Evolutionary conservation across 2,888 invertebrate species (phyloP).

Genomic region (Emmelina monodactyla): DNA sequence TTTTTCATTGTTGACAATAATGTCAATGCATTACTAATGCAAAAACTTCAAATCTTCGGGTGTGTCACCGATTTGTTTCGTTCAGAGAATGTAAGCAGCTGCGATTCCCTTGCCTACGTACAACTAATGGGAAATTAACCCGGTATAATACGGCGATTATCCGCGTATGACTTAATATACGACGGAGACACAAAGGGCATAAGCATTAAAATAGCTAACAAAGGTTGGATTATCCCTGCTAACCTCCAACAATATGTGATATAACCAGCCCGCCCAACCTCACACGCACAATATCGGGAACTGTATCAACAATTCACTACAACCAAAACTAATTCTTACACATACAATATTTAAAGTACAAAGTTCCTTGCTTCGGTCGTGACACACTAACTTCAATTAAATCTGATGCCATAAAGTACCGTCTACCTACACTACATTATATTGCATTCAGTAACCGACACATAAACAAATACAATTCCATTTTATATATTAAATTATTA

Average conservation of each 20-base stretch:
- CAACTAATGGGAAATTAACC: conserved; percentile 58
- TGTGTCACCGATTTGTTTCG: conserved; percentile 31
- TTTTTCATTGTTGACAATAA: conserved; percentile 8
- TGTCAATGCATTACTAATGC: conserved; percentile 8
- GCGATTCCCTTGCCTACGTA: conserved; percentile 37
- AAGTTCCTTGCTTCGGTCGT: neutral
- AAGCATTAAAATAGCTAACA: conserved; percentile 64
- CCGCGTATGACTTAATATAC: conserved; percentile 63
- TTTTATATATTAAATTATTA: too few species aligned
- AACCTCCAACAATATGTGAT: conserved; percentile 39
- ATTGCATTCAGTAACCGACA: too few species aligned
- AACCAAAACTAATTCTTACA: neutral
- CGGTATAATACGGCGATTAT: conserved; percentile 60
- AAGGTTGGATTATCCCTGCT: conserved; percentile 52
- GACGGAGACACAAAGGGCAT: conserved; percentile 50
- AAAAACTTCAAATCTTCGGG: conserved; percentile 9
- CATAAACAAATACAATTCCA: too few species aligned
- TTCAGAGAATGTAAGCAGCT: conserved; percentile 45
- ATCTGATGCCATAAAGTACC: too few species aligned
- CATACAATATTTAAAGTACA: neutral
- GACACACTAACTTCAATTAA: conserved; percentile 1
- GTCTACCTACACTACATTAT: too few species aligned
- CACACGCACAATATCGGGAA: neutral
- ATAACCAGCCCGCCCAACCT: conserved; percentile 25
- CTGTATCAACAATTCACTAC: neutral